Conservation (phyloP, 2,113 vertebrate species). For the Oncorhynchus mykiss region DNA sequence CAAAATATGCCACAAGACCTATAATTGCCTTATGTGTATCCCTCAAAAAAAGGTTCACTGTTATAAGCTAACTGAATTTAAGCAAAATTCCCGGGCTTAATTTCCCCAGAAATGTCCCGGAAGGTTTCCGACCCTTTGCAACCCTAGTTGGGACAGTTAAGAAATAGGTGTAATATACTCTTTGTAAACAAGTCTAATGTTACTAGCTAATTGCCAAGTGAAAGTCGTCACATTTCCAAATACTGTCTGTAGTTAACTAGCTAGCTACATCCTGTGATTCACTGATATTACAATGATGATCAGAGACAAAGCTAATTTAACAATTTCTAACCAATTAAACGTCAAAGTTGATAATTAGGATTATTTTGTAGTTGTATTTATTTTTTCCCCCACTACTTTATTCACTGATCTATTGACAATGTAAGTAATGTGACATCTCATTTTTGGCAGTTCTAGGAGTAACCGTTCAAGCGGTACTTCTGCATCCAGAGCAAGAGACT, state of each 20-base stretch:
- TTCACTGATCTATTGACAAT: background rate
- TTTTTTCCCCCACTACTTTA: background rate
- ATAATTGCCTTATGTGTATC: too few relatives aligned
- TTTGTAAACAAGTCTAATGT: background rate
- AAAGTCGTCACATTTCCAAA: background rate
- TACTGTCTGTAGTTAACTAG: background rate
- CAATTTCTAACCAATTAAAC: background rate
- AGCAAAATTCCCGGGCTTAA: too few relatives aligned
- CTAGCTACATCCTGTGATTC: too few relatives aligned
- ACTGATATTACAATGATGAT: background rate
- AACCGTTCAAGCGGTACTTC: constrained; percentile 30
- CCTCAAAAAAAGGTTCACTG: too few relatives aligned
- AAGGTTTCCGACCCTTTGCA: too few relatives aligned
- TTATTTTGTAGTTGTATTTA: background rate
- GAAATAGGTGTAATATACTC: background rate
- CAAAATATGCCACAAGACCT: too few relatives aligned
- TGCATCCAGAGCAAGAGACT: constrained; percentile 73
- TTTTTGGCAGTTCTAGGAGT: constrained; percentile 40
- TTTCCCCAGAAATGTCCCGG: too few relatives aligned
- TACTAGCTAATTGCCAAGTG: background rate
- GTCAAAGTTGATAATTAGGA: background rate
- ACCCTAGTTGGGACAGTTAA: background rate
- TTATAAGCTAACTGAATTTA: too few relatives aligned
- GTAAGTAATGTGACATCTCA: background rate
- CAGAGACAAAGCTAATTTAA: background rate